Evolutionary conservation across 2,888 invertebrate species (phyloP).

Genomic region (Tillus elongatus): DNA sequence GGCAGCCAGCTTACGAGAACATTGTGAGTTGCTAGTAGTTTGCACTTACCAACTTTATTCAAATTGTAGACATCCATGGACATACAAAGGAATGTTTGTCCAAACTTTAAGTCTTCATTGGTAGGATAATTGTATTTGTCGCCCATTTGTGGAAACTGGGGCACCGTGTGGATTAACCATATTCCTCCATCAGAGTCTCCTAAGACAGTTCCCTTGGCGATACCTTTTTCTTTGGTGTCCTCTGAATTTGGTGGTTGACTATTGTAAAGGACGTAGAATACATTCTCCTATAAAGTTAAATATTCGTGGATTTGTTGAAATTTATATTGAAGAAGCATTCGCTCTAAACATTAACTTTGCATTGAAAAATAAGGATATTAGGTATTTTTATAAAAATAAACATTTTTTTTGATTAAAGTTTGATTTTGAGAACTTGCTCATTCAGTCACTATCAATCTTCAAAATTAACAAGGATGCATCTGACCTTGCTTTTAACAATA

Average conservation of each 20-base stretch:
- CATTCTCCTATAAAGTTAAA: slow-evolving; percentile 25
- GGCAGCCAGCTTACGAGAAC: too few species aligned
- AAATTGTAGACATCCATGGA: slow-evolving; percentile 59
- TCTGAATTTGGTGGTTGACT: slow-evolving; percentile 69
- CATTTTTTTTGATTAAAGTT: too few species aligned
- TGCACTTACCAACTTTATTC: slow-evolving; percentile 55
- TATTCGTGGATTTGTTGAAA: too few species aligned
- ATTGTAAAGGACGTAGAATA: slow-evolving; percentile 64
- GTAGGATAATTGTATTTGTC: slow-evolving; percentile 58
- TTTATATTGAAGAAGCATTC: too few species aligned
- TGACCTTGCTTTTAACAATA: too few species aligned
- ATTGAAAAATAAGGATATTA: too few species aligned
- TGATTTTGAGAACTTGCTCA: too few species aligned
- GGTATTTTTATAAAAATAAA: too few species aligned
- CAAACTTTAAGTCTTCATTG: slow-evolving; percentile 64
- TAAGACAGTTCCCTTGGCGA: slow-evolving; percentile 82
- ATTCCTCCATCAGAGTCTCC: slow-evolving; percentile 64
- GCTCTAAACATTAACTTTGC: too few species aligned
- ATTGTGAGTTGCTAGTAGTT: too few species aligned
- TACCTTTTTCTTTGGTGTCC: slow-evolving; percentile 54
- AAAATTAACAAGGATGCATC: too few species aligned
- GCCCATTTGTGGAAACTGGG: slow-evolving; percentile 64
- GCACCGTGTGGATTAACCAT: slow-evolving; percentile 91
- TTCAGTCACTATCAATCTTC: too few species aligned
- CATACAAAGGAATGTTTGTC: slow-evolving; percentile 83